Evolutionary conservation across 2,888 invertebrate species (phyloP).

Genomic region (Cephus rjabovi): DNA sequence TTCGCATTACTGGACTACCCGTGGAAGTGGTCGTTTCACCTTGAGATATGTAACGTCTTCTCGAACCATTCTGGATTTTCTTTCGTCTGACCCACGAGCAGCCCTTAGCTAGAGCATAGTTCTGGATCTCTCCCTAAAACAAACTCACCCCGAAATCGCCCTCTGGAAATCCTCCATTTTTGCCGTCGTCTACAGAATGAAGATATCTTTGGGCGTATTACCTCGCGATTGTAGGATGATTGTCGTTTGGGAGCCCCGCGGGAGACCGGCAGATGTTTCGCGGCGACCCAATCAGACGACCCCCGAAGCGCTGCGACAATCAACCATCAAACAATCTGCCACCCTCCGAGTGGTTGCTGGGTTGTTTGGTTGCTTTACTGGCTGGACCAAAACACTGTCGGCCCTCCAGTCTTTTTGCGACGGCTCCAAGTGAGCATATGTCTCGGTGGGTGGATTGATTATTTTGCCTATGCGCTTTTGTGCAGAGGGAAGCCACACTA

Average conservation of each 20-base stretch:
- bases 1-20: background rate
- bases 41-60: background rate
- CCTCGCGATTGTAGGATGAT: slow-evolving; percentile 64
- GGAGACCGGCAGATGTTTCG: slow-evolving; percentile 66
- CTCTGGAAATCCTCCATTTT: slow-evolving; percentile 38
- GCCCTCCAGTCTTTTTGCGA: slow-evolving; percentile 25
- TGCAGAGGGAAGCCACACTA: background rate
- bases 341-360: slow-evolving; percentile 49
- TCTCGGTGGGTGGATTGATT: slow-evolving; percentile 58
- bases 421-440: slow-evolving; percentile 58
- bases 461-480: slow-evolving; percentile 26
- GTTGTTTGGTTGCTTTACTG: slow-evolving; percentile 39
- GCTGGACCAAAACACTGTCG: slow-evolving; percentile 24
- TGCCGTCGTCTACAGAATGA: slow-evolving; percentile 44
- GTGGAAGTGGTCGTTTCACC: background rate
- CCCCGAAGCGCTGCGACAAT: slow-evolving; percentile 63
- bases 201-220: slow-evolving; percentile 64
- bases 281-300: slow-evolving; percentile 66
- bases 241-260: slow-evolving; percentile 65
- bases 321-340: slow-evolving; percentile 65
- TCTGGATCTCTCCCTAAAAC: background rate
- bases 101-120: background rate
- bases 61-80: background rate
- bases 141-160: background rate
- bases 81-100: background rate